Evolutionary conservation across 1,140 invertebrate genomes (phyloP).

Genomic region (Lethrus apterus): DNA sequence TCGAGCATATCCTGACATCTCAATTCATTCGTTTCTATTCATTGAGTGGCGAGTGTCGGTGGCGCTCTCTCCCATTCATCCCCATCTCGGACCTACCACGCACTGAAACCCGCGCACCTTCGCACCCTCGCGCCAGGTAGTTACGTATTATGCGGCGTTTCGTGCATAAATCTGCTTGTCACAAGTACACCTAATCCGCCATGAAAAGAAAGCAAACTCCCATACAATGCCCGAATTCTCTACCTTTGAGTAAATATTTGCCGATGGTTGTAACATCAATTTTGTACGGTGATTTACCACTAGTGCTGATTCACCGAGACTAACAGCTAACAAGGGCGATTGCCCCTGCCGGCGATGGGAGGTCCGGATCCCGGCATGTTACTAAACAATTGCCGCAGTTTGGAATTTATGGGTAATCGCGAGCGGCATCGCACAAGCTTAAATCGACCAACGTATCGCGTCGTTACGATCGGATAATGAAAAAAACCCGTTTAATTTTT

Average conservation of each 20-base stretch:
- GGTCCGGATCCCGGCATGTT: constrained; percentile 27
- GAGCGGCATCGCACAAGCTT: too few relatives aligned
- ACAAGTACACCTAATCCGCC: constrained; percentile 24
- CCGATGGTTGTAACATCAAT: constrained; percentile 27
- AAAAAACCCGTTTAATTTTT: too few relatives aligned
- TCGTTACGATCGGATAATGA: too few relatives aligned
- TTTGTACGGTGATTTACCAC: constrained; percentile 28
- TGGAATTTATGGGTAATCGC: constrained; percentile 21
- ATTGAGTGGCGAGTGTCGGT: constrained; percentile 11
- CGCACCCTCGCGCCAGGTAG: constrained; percentile 19
- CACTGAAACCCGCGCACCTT: constrained; percentile 1
- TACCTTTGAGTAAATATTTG: constrained; percentile 34
- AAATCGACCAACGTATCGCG: too few relatives aligned
- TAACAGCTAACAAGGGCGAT: constrained; percentile 18
- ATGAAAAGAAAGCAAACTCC: constrained; percentile 23
- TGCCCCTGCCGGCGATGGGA: constrained; percentile 20
- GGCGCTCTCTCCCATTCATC: constrained; percentile 17
- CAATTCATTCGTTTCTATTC: constrained; percentile 18
- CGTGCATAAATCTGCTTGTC: constrained; percentile 34
- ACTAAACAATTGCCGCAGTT: constrained; percentile 24
- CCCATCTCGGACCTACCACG: constrained; percentile 15
- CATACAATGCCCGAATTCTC: constrained; percentile 20
- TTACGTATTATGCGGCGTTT: constrained; percentile 20
- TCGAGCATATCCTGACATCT: constrained; percentile 24
- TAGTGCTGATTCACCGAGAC: constrained; percentile 28